These are phyloP conservation scores for Berghia stephanieae DNA, from an alignment of 1,140 invertebrate species.

Conservation along the genomic window DNA sequence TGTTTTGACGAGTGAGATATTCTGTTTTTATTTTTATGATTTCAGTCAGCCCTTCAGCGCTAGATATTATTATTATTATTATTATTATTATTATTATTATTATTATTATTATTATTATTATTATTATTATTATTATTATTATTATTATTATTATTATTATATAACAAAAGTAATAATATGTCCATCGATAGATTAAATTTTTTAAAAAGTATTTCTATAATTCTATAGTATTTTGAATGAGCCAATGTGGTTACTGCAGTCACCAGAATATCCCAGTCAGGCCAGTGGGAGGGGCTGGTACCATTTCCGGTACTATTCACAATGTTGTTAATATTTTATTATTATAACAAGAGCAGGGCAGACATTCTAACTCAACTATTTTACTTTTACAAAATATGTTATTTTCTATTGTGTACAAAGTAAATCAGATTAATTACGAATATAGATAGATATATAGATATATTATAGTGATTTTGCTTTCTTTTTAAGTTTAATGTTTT, in stretches of 20 bases:
- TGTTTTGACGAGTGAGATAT: background rate
- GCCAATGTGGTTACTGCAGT: no score
- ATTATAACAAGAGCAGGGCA: no score
- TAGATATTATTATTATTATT: background rate
- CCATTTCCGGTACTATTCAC: background rate
- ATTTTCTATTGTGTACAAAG: no score
- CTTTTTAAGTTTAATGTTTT: no score
- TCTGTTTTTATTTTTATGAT: background rate
- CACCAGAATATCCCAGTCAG: no score
- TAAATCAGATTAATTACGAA: no score
- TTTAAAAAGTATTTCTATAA: background rate
- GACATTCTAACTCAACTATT: no score
- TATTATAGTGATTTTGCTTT: no score
- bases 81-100: background rate
- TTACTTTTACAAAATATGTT: no score
- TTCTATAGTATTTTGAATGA: background rate
- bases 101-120: constrained; percentile 1
- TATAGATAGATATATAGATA: no score
- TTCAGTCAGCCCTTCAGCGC: no score
- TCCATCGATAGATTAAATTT: background rate
- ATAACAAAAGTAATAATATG: background rate
- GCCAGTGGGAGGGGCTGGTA: no score
- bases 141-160: background rate
- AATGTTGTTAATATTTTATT: constrained; percentile 4
- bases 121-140: constrained; percentile 1